Percentiles rank a stretch among this genome's conserved stretches.
phyloP scores from a whole-genome alignment of 1,140 invertebrate genomes.

The Eueides isabella region DNA sequence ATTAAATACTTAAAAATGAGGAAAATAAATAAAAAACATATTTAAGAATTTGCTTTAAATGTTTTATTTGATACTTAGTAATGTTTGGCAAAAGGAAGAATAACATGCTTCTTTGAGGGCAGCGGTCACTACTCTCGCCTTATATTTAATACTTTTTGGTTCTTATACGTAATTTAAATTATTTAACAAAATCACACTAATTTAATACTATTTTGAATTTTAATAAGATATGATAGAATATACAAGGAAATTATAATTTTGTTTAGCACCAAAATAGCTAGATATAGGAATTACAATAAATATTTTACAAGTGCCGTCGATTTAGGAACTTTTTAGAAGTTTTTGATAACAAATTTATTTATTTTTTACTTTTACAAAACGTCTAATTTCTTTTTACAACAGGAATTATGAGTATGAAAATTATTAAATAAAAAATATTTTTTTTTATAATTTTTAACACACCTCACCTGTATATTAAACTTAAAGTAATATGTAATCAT shows the following conservation, averaged over 20 bases:
- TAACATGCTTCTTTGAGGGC: conserved; percentile 43
- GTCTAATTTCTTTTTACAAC: too few species aligned
- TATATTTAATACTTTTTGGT: conserved; percentile 75
- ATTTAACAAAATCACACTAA: conserved; percentile 52
- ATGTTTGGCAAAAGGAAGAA: conserved; percentile 68
- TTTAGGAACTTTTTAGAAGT: background rate
- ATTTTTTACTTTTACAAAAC: background rate
- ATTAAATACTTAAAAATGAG: background rate
- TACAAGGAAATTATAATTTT: conserved; percentile 37
- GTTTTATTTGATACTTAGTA: conserved; percentile 59
- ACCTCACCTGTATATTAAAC: too few species aligned
- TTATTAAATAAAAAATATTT: too few species aligned
- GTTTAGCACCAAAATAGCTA: conserved; percentile 51
- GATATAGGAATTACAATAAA: conserved; percentile 33
- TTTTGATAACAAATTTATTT: background rate
- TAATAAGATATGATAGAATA: conserved; percentile 22
- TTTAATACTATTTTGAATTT: conserved; percentile 25
- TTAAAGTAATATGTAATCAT: background rate
- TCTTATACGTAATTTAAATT: conserved; percentile 55
- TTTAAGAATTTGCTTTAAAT: conserved; percentile 52
- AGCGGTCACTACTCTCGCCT: conserved; percentile 28
- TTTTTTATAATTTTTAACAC: too few species aligned
- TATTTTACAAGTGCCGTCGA: conserved; percentile 21
- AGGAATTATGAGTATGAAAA: background rate
- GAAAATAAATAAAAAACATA: conserved; percentile 29